Percentiles rank a stretch among this genome's conserved stretches.
These are phyloP conservation scores for Enhydra lutris DNA, from an alignment of 2,113 vertebrate genomes.

Conservation along the genomic window DNA sequence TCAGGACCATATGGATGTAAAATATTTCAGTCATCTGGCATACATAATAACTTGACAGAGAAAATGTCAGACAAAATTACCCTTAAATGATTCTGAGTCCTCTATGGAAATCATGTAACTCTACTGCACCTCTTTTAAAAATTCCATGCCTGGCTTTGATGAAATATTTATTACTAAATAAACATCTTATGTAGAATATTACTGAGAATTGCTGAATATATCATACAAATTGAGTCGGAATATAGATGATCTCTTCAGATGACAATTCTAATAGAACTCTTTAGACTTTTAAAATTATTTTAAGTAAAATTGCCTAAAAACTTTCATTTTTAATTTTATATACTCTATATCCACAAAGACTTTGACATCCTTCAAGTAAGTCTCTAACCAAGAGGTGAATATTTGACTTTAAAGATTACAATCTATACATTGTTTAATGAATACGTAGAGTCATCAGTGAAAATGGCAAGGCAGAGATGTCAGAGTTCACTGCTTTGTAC, in stretches of 20 bases:
- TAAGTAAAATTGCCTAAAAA: not conserved
- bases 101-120: not conserved
- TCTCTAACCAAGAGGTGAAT: not conserved
- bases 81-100: constrained; percentile 49
- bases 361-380: not conserved
- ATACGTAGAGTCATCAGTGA: not conserved
- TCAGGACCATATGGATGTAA: constrained; percentile 44
- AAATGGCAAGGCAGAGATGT: not conserved
- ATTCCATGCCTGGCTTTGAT: not conserved
- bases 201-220: not conserved
- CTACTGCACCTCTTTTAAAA: not conserved
- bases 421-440: not conserved
- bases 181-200: not conserved
- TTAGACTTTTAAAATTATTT: constrained; percentile 19
- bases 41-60: constrained; percentile 45
- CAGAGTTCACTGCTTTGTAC: not conserved
- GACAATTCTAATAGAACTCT: constrained; percentile 1
- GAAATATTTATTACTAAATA: constrained; percentile 56
- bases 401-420: not conserved
- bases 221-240: not conserved
- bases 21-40: constrained; percentile 60
- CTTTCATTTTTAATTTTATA: not conserved
- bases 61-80: constrained; percentile 69
- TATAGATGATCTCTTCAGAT: not conserved
- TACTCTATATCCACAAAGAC: not conserved